Base-by-base conservation (phyloP, 2,888 invertebrate genomes). In the Eristalis pertinax region DNA sequence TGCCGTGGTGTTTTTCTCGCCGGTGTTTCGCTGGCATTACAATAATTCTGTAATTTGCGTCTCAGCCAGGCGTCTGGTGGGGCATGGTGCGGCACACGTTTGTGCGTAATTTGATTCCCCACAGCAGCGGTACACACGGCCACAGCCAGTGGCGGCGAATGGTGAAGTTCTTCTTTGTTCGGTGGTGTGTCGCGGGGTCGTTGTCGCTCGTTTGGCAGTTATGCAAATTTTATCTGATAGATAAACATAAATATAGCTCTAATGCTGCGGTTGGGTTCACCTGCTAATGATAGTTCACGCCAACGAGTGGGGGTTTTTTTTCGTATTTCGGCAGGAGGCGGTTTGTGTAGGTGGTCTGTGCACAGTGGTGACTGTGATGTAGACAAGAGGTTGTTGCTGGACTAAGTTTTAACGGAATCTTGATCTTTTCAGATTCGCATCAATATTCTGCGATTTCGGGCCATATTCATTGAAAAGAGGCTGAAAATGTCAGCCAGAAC, bases 31-130 rank as follows among this genome's bases (percentile, higher is more conserved):
- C 62, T 72, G 62, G 68, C 76, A 76, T 84, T 80, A 76, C 72
- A 82, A 85, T 85, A 85, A 77, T 77, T 81, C 69, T 69, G 64
- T 69, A 81, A 73, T 85, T 85, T 77, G 19, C 64, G 69, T 69
- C 50, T 50, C 64, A 73, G 69, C 75, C 65, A 67, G 43, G 5
- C 26, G 24, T 41, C 50, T 24, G 64, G 58, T 32, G 43, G 65
- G 58, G 72, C 70, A n/a, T n/a, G n/a, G n/a, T n/a, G n/a, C n/a
- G 72, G 72, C 72, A 60, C 72, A 67, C 79, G 65, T 65, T 72
- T 72, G 50, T 67, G 22, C 65, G 65, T 64, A 65, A 74, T 56
- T 74, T 58, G 29, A 64, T 64, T 64, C 64, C 78, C 26, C n/a
- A 56, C 69, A 19, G 41, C 60, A 62, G n/a, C 32, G 10, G 13